Conservation (phyloP, 2,888 invertebrate genomes). For the Rotaria sp. region DNA sequence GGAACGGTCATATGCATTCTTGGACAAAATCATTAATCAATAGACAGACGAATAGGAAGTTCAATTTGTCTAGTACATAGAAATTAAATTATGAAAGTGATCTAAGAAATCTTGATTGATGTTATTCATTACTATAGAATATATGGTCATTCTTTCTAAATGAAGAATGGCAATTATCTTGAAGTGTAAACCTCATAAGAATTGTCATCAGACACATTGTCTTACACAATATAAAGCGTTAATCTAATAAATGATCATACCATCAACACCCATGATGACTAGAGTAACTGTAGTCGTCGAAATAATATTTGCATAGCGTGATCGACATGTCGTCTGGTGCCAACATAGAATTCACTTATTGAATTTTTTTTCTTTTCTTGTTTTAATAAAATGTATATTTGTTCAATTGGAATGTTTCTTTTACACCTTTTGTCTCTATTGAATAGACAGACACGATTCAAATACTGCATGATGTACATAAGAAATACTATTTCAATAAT, state of each 20-base stretch:
- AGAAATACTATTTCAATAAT: neutral
- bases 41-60: neutral
- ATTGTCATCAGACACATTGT: slow-evolving; percentile 2
- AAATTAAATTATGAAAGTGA: slow-evolving; percentile 10
- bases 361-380: neutral
- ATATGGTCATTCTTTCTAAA: neutral
- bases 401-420: neutral
- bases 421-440: neutral
- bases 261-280: neutral
- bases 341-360: neutral
- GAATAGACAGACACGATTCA: neutral
- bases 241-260: slow-evolving; percentile 1
- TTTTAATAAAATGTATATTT: neutral
- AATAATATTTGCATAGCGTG: slow-evolving; percentile 10
- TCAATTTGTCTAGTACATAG: neutral
- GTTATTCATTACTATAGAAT: neutral
- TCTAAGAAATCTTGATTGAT: slow-evolving; percentile 15
- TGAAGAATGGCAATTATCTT: slow-evolving; percentile 3
- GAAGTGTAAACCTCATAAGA: neutral
- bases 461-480: neutral
- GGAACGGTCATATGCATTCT: neutral
- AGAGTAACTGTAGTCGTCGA: neutral
- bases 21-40: neutral
- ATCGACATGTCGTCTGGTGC: neutral
- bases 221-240: neutral